Evolutionary conservation across 2,113 vertebrate species (phyloP).

Genomic region (Psephotus haematonotus): DNA sequence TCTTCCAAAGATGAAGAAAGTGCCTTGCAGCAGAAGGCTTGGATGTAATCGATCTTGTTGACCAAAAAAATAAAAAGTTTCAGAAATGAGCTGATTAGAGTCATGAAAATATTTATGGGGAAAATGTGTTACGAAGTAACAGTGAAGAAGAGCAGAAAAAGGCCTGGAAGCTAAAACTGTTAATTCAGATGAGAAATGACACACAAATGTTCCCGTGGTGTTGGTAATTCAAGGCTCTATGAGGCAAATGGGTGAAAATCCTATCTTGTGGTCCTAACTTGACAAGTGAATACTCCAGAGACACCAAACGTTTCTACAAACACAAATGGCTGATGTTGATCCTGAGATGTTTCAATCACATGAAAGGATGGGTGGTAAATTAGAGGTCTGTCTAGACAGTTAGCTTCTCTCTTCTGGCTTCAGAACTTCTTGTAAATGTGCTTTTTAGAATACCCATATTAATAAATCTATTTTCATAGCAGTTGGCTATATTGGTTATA

Average conservation of each 20-base stretch:
- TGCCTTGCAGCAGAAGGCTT: not conserved
- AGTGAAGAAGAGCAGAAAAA: not conserved
- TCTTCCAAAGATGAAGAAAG: not conserved
- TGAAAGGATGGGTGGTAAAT: not conserved
- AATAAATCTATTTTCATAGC: not conserved
- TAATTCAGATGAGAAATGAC: not conserved
- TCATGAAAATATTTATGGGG: not conserved
- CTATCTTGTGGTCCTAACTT: not conserved
- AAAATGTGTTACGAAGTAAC: not conserved
- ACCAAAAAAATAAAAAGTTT: not conserved
- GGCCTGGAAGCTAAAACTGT: not conserved
- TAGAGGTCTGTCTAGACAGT: not conserved
- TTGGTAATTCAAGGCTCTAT: not conserved
- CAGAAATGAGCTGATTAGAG: not conserved
- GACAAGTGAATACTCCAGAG: not conserved
- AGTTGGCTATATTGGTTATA: not conserved
- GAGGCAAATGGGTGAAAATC: not conserved
- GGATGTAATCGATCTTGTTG: not conserved
- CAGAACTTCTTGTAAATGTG: not conserved
- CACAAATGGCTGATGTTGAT: not conserved
- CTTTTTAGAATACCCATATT: not conserved
- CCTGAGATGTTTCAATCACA: not conserved
- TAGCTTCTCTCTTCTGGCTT: not conserved
- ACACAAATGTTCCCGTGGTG: not conserved
- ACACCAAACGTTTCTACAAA: not conserved